Evolutionary conservation across 2,113 vertebrate species (phyloP).

Genomic region (Cryptomyrus ogoouensis): DNA sequence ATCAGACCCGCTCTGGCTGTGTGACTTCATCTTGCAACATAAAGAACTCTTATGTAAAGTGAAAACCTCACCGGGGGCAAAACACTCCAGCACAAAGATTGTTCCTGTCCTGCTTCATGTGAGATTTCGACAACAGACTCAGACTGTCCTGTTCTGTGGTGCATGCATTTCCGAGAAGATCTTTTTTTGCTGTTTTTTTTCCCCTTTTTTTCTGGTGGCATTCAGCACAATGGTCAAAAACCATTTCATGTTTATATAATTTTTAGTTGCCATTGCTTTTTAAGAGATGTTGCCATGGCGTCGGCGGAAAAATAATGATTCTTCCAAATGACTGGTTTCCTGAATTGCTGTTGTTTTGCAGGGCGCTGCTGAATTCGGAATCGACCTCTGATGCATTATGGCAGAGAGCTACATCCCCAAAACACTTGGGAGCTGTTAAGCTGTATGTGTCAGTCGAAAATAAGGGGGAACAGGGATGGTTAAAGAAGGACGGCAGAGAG

Average conservation of each 20-base stretch:
- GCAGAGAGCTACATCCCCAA: background rate
- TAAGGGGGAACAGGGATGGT: background rate
- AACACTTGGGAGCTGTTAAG: background rate
- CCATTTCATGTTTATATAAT: conserved; percentile 24
- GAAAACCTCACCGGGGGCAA: conserved; percentile 5
- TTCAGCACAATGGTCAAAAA: conserved; percentile 14
- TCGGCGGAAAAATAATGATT: conserved; percentile 22
- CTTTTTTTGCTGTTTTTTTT: background rate
- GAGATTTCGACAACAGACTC: background rate
- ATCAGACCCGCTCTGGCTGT: conserved; percentile 28
- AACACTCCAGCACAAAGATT: background rate
- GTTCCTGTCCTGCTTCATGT: background rate
- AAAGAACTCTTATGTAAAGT: conserved; percentile 36
- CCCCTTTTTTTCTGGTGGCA: conserved; percentile 9
- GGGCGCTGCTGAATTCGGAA: background rate
- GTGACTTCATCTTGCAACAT: conserved; percentile 41
- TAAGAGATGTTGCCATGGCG: conserved; percentile 18
- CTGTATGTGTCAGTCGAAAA: background rate
- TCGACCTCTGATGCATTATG: background rate
- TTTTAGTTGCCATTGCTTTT: conserved; percentile 25
- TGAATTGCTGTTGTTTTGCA: conserved; percentile 14
- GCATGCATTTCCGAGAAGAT: background rate
- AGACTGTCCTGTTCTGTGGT: background rate
- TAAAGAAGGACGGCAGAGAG: background rate
- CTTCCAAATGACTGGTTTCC: conserved; percentile 7